A percentile compares a stretch with the other conserved stretches of the same genome.
Evolutionary conservation across 1,140 invertebrate species (phyloP).

Genomic region (Phenacoccus solenopsis): DNA sequence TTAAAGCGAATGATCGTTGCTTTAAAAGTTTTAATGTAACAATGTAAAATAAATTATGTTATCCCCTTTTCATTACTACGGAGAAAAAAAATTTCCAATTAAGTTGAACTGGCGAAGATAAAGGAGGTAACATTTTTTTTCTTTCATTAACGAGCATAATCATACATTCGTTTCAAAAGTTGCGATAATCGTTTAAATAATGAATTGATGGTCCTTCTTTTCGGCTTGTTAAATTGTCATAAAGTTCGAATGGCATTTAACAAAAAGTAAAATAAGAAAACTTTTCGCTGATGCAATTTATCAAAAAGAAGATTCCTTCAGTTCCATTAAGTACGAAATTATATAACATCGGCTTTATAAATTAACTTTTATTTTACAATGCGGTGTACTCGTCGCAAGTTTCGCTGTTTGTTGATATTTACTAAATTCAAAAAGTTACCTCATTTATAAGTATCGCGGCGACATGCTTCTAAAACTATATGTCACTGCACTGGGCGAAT

Average conservation of each 20-base stretch:
- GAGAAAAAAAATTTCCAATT: not conserved
- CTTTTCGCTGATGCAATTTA: not conserved
- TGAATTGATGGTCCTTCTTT: not conserved
- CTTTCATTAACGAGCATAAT: not conserved
- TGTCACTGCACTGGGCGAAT: too few species aligned
- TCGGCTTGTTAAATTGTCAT: not conserved
- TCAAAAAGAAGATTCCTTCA: not conserved
- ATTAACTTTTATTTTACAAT: not conserved
- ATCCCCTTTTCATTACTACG: not conserved
- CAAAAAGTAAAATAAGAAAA: not conserved
- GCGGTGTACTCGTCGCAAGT: not conserved
- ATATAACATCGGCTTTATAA: not conserved
- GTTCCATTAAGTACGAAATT: not conserved
- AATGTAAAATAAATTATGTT: not conserved
- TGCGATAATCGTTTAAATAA: not conserved
- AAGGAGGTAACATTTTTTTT: not conserved
- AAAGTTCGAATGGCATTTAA: not conserved
- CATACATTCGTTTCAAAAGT: not conserved
- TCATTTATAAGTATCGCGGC: too few species aligned
- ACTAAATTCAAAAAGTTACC: not conserved
- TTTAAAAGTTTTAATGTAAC: conserved; percentile 3
- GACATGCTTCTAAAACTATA: too few species aligned
- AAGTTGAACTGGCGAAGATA: not conserved
- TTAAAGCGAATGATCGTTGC: not conserved
- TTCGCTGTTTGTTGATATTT: not conserved